phyloP scores from a whole-genome alignment of 2,113 vertebrate species.

The Garra rufa region DNA sequence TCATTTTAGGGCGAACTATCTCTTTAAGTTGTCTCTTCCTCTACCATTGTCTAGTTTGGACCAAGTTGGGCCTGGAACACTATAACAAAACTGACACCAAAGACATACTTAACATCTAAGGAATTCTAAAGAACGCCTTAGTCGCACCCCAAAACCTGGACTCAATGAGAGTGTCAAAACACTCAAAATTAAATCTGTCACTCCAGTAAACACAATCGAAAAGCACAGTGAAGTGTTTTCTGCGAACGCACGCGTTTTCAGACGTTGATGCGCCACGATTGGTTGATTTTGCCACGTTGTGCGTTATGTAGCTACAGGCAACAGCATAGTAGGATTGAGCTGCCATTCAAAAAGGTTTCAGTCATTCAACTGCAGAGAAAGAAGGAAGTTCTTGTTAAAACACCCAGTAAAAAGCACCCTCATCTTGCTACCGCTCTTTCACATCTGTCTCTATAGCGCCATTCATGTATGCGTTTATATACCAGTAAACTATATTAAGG shows the following conservation, averaged over 20 bases:
- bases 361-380: constrained; percentile 55
- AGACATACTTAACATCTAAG: neutral
- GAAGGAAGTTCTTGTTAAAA: constrained; percentile 37
- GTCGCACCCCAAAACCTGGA: neutral
- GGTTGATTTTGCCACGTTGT: neutral
- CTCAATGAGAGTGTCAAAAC: neutral
- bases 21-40: neutral
- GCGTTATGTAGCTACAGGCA: constrained; percentile 15
- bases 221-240: constrained; percentile 28
- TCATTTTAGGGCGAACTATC: no score
- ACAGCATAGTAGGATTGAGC: constrained; percentile 24
- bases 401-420: constrained; percentile 41
- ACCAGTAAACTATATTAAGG: constrained; percentile 88
- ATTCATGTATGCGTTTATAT: constrained; percentile 61
- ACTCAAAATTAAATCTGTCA: neutral
- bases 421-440: constrained; percentile 55
- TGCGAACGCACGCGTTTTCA: neutral
- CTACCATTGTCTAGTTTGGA: neutral
- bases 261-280: neutral
- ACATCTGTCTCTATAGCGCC: constrained; percentile 65
- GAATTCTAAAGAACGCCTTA: neutral
- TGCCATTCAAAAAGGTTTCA: constrained; percentile 59
- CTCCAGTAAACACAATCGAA: constrained; percentile 10
- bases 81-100: neutral
- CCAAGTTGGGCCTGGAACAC: neutral